Evolutionary conservation across 2,797 vertebrate genomes (phyloP), one percentile per base, ranked within the genome.

Genomic region (Microhierax caerulescens): DNA sequence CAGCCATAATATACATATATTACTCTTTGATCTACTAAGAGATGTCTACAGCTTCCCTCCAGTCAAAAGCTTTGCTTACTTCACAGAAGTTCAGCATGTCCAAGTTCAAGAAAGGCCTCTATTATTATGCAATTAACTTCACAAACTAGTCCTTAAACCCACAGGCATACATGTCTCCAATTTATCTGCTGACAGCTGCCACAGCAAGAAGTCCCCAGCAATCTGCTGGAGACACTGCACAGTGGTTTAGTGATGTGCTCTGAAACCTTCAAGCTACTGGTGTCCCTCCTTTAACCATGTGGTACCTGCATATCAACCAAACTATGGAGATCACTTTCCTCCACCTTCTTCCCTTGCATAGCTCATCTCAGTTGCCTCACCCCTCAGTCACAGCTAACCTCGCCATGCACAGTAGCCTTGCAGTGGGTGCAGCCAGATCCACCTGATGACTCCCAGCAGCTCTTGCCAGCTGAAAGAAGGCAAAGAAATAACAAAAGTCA

Each of bases 11-110:
- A 17, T 37, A 39, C 51, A 24, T 70, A 70, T 25, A 80, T 82
- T 27, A 53, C 7, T 50, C 16, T 93, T 88, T 79, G 69, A 89
- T 89, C 86, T 95, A 22, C 63, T 54, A 32, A 2, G 6, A 94
- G 65, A 84, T 34, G 23, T 16, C 19, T 68, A 60, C 61, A 65
- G 13, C 43, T 93, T 95, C 86, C 80, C 77, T 95, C 57, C 61
- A 88, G 85, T 70, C 72, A 94, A 81, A 93, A 93, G 9, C 14
- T 75, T 86, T 88, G 75, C 69, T 77, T 94, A 68, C 37, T 92
- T 70, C 68, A 77, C 53, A 53, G 30, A 89, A 88, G 28, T 53
- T 90, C 54, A 18, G 3, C 15, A 34, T 56, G 21, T 39, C 75
- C 48, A 80, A 82, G 24, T 79, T 94, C 64, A 85, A 72, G 61